Evolutionary conservation across 2,888 invertebrate species (phyloP), one percentile per base, ranked within the genome.

Genomic region (Liodrosophila aerea): DNA sequence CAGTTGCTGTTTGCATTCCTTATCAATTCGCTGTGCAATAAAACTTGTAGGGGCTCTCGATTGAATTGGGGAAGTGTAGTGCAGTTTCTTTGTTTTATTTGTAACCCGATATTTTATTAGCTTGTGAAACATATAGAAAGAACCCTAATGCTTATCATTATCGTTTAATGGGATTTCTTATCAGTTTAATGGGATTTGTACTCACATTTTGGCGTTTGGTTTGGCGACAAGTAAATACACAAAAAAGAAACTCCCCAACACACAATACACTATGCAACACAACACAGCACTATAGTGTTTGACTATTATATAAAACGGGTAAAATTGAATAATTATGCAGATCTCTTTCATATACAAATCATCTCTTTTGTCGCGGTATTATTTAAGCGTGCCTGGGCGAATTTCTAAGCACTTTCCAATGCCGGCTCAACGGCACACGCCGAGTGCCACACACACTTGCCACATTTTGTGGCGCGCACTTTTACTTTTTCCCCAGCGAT

Each of bases 381-480:
- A 64, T 64, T 57, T 22, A 45, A 31, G 49, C 41, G 15, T 8
- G 9, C 16, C 31, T 45, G 36, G 39, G 57, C 70, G 47, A 64
- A 61, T 75, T 57, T 18, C 29, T 30, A 57, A 59, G 33, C 50
- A 72, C 83, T 76, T 74, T 74, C 75, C 49, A 46, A 39, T 8
- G 61, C 52, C 64, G 70, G 59, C 62, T 1, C 15, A 11, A 40
- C 39, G 13, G 7, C 40, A 39, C 15, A 7, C 16, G 7, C 9
- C 8, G 5, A 13, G 8, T 13, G n/a, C n/a, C 41, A 50, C 27
- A 7, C 22, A 31, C 60, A 70, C 75, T 65, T 76, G 75, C 72
- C 85, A 61, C 85, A 83, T 76, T 47, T 64, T 70, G 68, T 63
- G 73, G 73, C 67, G 37, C 46, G 46, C 63, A 83, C 77, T 77